phyloP scores from a whole-genome alignment of 2,888 invertebrate species.

The Sisyra terminalis region DNA sequence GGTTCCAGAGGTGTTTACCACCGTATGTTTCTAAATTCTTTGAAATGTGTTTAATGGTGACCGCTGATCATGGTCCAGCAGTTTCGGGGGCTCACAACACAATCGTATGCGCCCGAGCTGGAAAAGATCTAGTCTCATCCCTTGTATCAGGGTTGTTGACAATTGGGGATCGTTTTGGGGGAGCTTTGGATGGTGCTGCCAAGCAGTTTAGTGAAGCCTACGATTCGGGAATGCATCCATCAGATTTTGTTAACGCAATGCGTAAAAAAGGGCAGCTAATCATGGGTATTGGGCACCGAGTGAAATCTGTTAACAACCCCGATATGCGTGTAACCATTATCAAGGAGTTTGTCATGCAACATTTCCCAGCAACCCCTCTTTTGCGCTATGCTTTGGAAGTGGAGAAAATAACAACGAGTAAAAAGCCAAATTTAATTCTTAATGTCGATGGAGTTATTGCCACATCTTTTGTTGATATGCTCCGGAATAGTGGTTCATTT shows the following conservation, averaged over 20 bases:
- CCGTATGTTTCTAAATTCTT: slow-evolving; percentile 92
- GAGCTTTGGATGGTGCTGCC: slow-evolving; percentile 96
- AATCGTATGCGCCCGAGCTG: slow-evolving; percentile 92
- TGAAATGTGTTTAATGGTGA: slow-evolving; percentile 97
- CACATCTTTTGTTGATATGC: slow-evolving; percentile 91
- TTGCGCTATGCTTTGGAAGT: slow-evolving; percentile 92
- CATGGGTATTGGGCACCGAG: slow-evolving; percentile 95
- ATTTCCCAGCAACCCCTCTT: slow-evolving; percentile 90
- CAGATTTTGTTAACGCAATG: slow-evolving; percentile 98
- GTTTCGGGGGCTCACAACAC: slow-evolving; percentile 98
- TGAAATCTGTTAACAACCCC: slow-evolving; percentile 91
- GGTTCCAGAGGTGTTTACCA: slow-evolving; percentile 97
- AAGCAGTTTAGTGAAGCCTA: slow-evolving; percentile 93
- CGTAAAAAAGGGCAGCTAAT: slow-evolving; percentile 93
- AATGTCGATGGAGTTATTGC: slow-evolving; percentile 99
- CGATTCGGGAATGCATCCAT: slow-evolving; percentile 84
- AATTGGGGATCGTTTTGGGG: slow-evolving; percentile 97
- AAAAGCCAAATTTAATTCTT: slow-evolving; percentile 98
- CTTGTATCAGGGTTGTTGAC: slow-evolving; percentile 92
- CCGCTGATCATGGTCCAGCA: slow-evolving; percentile 97
- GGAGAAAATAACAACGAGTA: slow-evolving; percentile 96
- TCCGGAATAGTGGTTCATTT: slow-evolving; percentile 86
- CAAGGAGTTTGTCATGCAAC: slow-evolving; percentile 88
- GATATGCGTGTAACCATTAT: slow-evolving; percentile 95
- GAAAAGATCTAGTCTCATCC: slow-evolving; percentile 93